phyloP scores from a whole-genome alignment of 2,797 vertebrate genomes.

The Hydrocynus forskahlii region DNA sequence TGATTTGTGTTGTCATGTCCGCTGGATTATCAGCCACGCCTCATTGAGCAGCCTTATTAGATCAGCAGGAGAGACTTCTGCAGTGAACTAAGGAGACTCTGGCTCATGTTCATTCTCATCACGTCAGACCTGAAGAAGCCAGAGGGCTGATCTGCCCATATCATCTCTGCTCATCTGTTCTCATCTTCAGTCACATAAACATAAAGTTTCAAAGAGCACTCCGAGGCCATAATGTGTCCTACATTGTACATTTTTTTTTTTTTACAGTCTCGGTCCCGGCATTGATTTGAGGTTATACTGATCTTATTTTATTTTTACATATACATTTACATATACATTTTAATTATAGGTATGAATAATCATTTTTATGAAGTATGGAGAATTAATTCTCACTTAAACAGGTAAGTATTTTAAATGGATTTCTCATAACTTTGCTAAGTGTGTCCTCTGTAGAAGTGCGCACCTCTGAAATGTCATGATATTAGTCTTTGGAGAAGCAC shows the following conservation, averaged over 20 bases:
- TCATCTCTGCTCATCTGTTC: constrained; percentile 19
- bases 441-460: background rate
- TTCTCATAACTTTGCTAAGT: background rate
- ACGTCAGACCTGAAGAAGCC: constrained; percentile 51
- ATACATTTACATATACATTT: no score
- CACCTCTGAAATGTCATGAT: no score
- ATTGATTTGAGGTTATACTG: constrained; percentile 14
- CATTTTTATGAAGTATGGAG: background rate
- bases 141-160: constrained; percentile 40
- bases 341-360: background rate
- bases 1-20: constrained; percentile 67
- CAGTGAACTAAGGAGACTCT: constrained; percentile 75
- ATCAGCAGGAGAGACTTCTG: constrained; percentile 75
- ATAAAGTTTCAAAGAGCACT: constrained; percentile 7
- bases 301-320: background rate
- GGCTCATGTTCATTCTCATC: constrained; percentile 65
- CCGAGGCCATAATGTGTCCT: background rate
- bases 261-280: background rate
- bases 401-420: no score
- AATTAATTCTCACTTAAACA: no score
- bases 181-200: constrained; percentile 6
- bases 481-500: no score
- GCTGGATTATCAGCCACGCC: constrained; percentile 70
- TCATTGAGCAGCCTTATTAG: constrained; percentile 80
- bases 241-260: background rate